phyloP scores from a whole-genome alignment of 2,113 vertebrate genomes.

The Paracanthobrama guichenoti region DNA sequence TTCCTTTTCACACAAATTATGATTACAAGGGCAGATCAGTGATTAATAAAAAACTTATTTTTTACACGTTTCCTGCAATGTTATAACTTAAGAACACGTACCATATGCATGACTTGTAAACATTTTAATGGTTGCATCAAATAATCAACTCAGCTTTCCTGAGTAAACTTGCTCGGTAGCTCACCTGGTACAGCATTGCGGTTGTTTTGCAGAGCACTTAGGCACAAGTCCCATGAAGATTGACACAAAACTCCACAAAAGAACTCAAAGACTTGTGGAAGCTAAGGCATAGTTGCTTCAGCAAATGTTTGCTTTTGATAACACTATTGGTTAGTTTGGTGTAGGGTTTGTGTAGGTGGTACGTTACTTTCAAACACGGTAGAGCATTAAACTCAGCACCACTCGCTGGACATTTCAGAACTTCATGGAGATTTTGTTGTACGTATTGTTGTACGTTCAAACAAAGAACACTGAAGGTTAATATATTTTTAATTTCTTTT shows the following conservation, averaged over 20 bases:
- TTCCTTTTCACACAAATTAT: background rate
- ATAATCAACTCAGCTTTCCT: background rate
- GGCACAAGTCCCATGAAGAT: background rate
- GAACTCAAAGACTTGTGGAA: background rate
- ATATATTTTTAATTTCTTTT: too few relatives aligned
- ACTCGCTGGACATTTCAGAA: background rate
- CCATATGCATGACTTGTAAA: background rate
- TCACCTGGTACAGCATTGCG: background rate
- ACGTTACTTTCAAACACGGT: background rate
- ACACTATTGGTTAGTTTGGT: background rate
- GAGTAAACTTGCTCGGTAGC: background rate
- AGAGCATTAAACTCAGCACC: background rate
- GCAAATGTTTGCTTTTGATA: background rate
- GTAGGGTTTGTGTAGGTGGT: background rate
- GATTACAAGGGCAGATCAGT: background rate
- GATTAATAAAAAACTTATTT: background rate
- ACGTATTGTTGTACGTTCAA: too few relatives aligned
- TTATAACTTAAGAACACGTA: background rate
- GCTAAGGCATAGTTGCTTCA: background rate
- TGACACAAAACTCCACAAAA: too few relatives aligned
- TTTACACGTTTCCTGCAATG: background rate
- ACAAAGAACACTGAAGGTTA: too few relatives aligned
- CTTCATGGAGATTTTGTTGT: too few relatives aligned
- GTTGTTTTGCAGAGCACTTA: background rate
- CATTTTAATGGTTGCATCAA: background rate